Percentiles rank a stretch among this genome's conserved stretches.
phyloP scores from a whole-genome alignment of 2,113 vertebrate genomes.

The Gymnogyps californianus region DNA sequence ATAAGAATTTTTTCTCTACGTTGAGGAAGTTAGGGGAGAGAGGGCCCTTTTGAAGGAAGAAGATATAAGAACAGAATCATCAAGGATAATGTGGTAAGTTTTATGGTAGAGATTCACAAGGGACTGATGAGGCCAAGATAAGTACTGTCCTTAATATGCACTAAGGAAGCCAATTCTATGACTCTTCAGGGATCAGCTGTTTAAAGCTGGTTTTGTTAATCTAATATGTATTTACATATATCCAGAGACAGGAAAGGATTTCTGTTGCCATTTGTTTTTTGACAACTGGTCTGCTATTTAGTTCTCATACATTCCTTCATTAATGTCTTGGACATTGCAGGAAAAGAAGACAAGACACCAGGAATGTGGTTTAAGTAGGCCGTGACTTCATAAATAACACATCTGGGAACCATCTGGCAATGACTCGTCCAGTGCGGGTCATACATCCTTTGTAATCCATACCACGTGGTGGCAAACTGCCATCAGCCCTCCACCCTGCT shows the following conservation, averaged over 20 bases:
- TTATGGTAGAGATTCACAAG: background rate
- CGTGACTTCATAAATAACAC: conserved; percentile 68
- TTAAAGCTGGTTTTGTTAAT: conserved; percentile 50
- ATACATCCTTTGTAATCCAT: conserved; percentile 62
- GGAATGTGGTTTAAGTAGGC: conserved; percentile 65
- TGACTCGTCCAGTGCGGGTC: conserved; percentile 53
- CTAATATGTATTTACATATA: conserved; percentile 41
- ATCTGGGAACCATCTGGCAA: conserved; percentile 66
- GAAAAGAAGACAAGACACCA: conserved; percentile 64
- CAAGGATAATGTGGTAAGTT: background rate
- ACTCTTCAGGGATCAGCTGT: conserved; percentile 34
- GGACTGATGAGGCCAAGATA: background rate
- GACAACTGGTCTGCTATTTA: conserved; percentile 64
- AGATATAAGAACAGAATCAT: background rate
- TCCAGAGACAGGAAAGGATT: conserved; percentile 43
- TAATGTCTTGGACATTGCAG: conserved; percentile 58
- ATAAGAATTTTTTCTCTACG: background rate
- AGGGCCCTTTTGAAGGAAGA: background rate
- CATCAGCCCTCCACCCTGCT: conserved; percentile 49
- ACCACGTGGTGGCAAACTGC: conserved; percentile 60
- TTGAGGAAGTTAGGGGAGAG: background rate
- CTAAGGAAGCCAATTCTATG: background rate
- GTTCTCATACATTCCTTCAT: conserved; percentile 65
- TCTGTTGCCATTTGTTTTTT: conserved; percentile 53
- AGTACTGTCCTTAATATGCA: background rate